Evolutionary conservation across 2,888 invertebrate genomes (phyloP).

Genomic region (Hipparchia semele): DNA sequence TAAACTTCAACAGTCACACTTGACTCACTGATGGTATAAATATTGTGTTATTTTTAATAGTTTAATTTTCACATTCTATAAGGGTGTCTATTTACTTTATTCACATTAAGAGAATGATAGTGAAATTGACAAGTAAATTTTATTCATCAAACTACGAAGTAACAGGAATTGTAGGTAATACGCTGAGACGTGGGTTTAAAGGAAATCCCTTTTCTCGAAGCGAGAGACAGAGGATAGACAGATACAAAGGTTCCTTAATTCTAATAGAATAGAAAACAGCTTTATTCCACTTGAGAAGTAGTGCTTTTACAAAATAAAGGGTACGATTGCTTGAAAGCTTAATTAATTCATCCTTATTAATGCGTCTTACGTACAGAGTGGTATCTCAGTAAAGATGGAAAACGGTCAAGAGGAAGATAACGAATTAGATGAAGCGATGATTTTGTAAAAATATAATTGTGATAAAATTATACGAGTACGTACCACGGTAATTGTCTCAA

Average conservation of each 20-base stretch:
- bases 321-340: too few relatives aligned
- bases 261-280: slow-evolving; percentile 1
- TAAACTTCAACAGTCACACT: too few relatives aligned
- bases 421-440: too few relatives aligned
- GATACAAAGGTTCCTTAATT: slow-evolving; percentile 9
- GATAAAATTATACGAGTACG: too few relatives aligned
- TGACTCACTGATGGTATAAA: too few relatives aligned
- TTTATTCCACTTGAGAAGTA: neutral
- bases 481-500: too few relatives aligned
- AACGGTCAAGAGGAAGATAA: too few relatives aligned
- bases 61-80: neutral
- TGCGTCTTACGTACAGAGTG: too few relatives aligned
- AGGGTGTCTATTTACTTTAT: neutral
- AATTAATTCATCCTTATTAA: too few relatives aligned
- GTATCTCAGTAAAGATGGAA: too few relatives aligned
- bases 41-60: too few relatives aligned
- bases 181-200: slow-evolving; percentile 23
- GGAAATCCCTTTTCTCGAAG: slow-evolving; percentile 12
- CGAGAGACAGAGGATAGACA: slow-evolving; percentile 9
- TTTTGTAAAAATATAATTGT: too few relatives aligned
- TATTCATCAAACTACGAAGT: slow-evolving; percentile 19
- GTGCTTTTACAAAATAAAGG: neutral
- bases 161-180: slow-evolving; percentile 17
- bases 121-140: slow-evolving; percentile 14
- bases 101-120: neutral